Evolutionary conservation across 2,888 invertebrate genomes (phyloP).

Genomic region (Parapristionchus giblindavisi): DNA sequence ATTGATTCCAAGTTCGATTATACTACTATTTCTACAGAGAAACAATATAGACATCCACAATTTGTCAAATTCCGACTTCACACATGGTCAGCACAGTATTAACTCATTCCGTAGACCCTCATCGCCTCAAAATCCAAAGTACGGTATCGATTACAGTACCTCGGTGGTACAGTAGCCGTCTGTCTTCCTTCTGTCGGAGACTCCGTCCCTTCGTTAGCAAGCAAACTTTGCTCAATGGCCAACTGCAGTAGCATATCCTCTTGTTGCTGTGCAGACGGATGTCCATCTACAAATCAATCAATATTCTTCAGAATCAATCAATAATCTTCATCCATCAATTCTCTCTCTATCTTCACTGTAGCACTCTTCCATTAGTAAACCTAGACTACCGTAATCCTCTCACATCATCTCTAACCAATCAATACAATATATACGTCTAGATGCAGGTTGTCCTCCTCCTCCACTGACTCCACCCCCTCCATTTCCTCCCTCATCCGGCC

Average conservation of each 20-base stretch:
- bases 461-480: conserved; percentile 38
- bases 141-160: too few relatives aligned
- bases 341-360: neutral
- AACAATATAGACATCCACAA: neutral
- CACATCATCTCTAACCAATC: neutral
- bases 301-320: too few relatives aligned
- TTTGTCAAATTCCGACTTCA: neutral
- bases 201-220: neutral
- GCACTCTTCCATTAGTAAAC: too few relatives aligned
- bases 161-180: neutral
- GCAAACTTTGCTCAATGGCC: conserved; percentile 55
- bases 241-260: conserved; percentile 56
- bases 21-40: neutral
- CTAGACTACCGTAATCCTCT: conserved; percentile 1
- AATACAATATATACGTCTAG: too few relatives aligned
- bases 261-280: conserved; percentile 39
- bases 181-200: neutral
- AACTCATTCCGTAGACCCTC: too few relatives aligned
- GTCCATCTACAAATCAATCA: neutral
- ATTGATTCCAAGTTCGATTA: too few relatives aligned
- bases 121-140: neutral
- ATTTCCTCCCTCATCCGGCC: conserved; percentile 30
- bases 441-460: neutral
- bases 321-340: conserved; percentile 14
- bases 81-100: neutral